Percentiles rank a stretch among this genome's conserved stretches.
phyloP scores from a whole-genome alignment of 2,888 invertebrate species.

The Drosophila mercatorum region DNA sequence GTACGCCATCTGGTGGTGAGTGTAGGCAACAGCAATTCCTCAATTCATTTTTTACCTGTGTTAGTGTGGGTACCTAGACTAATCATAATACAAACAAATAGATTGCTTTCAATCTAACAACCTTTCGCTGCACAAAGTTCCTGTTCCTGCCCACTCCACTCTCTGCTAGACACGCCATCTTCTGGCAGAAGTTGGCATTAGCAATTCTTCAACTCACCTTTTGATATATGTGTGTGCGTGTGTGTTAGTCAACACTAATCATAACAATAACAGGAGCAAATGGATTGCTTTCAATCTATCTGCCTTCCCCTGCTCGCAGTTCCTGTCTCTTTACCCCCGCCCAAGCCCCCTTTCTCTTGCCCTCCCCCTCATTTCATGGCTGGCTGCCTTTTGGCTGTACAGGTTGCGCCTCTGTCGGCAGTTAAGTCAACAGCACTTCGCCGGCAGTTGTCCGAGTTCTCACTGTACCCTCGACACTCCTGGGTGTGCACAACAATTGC shows the following conservation, averaged over 20 bases:
- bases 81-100: constrained; percentile 46
- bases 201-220: constrained; percentile 21
- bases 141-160: neutral
- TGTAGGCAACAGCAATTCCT: constrained; percentile 26
- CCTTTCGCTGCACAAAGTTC: neutral
- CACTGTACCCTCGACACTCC: constrained; percentile 20
- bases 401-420: constrained; percentile 58
- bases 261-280: constrained; percentile 50
- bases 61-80: constrained; percentile 24
- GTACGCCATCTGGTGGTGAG: constrained; percentile 53
- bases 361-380: constrained; percentile 63
- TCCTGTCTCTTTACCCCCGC: constrained; percentile 1
- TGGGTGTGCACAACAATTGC: constrained; percentile 60
- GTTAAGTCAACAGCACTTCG: constrained; percentile 39
- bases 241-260: constrained; percentile 45
- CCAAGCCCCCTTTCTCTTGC: constrained; percentile 11
- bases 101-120: constrained; percentile 21
- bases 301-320: neutral
- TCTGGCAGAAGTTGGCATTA: constrained; percentile 35
- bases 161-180: constrained; percentile 48
- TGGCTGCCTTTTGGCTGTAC: constrained; percentile 43
- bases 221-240: neutral
- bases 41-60: constrained; percentile 9
- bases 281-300: constrained; percentile 34
- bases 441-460: constrained; percentile 41